A percentile compares a stretch with the other conserved stretches of the same genome.
phyloP scores from a whole-genome alignment of 2,113 vertebrate species.

The Urocitellus parryii region DNA sequence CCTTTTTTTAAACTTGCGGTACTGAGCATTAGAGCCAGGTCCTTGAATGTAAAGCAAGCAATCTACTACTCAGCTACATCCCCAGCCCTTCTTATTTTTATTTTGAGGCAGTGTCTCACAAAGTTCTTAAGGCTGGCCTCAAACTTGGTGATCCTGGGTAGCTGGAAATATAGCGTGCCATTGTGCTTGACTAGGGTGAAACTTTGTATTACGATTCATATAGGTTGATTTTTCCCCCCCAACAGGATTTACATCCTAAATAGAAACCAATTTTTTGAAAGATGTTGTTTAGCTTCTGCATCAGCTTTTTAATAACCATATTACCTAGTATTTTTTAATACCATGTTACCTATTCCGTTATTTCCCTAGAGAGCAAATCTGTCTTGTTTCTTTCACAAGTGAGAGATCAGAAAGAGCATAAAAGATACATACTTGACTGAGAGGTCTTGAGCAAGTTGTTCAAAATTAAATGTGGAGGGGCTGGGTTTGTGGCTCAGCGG shows the following conservation, averaged over 20 bases:
- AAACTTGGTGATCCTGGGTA: not conserved
- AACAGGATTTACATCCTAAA: not conserved
- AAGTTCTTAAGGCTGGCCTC: not conserved
- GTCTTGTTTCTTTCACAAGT: slow-evolving; percentile 37
- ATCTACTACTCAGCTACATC: not conserved
- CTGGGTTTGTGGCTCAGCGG: no score
- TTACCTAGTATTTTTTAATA: not conserved
- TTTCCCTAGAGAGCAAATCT: slow-evolving; percentile 37
- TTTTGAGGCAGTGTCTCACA: not conserved
- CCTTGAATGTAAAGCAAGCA: no score
- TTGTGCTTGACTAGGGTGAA: not conserved
- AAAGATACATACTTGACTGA: not conserved
- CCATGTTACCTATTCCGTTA: not conserved
- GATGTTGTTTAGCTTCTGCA: not conserved
- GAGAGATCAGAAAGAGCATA: not conserved
- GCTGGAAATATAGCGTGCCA: not conserved
- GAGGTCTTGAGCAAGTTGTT: slow-evolving; percentile 47
- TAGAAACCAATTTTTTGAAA: slow-evolving; percentile 60
- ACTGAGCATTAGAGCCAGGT: not conserved
- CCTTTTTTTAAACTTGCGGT: no score
- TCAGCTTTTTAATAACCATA: slow-evolving; percentile 41
- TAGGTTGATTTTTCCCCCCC: slow-evolving; percentile 7
- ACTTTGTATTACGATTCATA: slow-evolving; percentile 5
- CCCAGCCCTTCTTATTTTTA: not conserved
- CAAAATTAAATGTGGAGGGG: slow-evolving; percentile 40